Conservation (phyloP, 2,797 vertebrate genomes). For the Enteromius argenteus region DNA sequence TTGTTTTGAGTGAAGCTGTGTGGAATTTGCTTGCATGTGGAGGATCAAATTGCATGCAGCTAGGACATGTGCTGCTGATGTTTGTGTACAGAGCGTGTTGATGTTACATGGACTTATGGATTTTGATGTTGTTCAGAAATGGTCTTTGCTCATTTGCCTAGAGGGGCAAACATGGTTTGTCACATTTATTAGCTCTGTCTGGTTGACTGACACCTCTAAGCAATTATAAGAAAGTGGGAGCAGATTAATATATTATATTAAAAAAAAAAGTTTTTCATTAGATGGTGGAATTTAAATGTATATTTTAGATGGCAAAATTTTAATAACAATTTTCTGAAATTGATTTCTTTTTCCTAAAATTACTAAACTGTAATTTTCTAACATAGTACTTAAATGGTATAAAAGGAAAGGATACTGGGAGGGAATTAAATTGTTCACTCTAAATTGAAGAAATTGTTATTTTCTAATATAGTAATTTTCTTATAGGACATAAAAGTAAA, state of each 20-base stretch:
- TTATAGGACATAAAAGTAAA: not conserved
- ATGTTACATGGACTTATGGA: not conserved
- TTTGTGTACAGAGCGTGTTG: not conserved
- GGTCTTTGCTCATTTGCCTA: not conserved
- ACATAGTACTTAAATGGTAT: not conserved
- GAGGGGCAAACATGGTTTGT: not conserved
- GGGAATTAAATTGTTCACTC: not conserved
- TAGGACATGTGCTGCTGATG: slow-evolving; percentile 33
- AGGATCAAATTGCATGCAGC: slow-evolving; percentile 24
- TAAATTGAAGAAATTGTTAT: not conserved
- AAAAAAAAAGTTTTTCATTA: no score
- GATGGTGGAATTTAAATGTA: no score
- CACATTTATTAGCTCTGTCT: not conserved
- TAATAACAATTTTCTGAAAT: not conserved
- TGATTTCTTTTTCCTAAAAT: not conserved
- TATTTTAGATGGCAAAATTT: no score
- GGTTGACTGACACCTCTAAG: not conserved
- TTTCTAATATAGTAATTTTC: not conserved
- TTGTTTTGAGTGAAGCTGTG: slow-evolving; percentile 30
- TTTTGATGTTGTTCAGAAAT: not conserved
- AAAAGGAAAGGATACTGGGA: not conserved
- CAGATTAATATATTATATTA: not conserved
- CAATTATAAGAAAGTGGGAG: not conserved
- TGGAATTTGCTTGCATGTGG: slow-evolving; percentile 27
- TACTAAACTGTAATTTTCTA: not conserved